Evolutionary conservation across 1,140 invertebrate genomes (phyloP).

Genomic region (Lasioglossum baleicum): DNA sequence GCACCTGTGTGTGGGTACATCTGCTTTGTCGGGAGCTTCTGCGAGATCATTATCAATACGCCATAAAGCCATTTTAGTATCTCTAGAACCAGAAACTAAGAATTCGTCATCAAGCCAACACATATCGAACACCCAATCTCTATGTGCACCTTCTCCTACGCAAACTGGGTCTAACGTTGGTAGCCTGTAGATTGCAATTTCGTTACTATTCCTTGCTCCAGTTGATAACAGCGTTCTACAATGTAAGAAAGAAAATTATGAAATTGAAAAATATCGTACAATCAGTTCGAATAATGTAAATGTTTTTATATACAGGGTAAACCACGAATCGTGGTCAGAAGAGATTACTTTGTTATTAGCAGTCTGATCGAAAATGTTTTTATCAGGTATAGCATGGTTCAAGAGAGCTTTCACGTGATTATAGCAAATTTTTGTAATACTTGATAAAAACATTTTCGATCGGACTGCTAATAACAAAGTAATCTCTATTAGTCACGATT

Average conservation of each 20-base stretch:
- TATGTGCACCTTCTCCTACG: conserved; percentile 95
- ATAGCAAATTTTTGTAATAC: too few relatives aligned
- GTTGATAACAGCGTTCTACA: conserved; percentile 91
- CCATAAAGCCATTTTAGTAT: conserved; percentile 92
- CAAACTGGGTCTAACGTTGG: conserved; percentile 96
- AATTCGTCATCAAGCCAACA: conserved; percentile 98
- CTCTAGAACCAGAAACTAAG: conserved; percentile 94
- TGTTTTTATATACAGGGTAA: too few relatives aligned
- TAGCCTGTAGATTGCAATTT: conserved; percentile 95
- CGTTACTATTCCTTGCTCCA: conserved; percentile 94
- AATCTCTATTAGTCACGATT: too few relatives aligned
- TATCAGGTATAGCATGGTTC: too few relatives aligned
- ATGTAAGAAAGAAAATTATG: conserved; percentile 21
- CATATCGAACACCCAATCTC: conserved; percentile 97
- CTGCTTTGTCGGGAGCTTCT: conserved; percentile 81
- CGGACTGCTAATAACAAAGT: too few relatives aligned
- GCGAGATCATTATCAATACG: conserved; percentile 83
- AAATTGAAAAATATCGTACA: neutral
- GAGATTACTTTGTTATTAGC: too few relatives aligned
- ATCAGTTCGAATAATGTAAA: neutral
- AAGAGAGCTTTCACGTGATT: too few relatives aligned
- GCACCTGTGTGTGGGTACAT: conserved; percentile 77
- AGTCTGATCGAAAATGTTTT: too few relatives aligned
- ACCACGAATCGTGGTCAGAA: too few relatives aligned
- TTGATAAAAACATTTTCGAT: too few relatives aligned